Evolutionary conservation across 2,888 invertebrate species (phyloP), one percentile per base, ranked within the genome.

Genomic region (Dasypolia templi): DNA sequence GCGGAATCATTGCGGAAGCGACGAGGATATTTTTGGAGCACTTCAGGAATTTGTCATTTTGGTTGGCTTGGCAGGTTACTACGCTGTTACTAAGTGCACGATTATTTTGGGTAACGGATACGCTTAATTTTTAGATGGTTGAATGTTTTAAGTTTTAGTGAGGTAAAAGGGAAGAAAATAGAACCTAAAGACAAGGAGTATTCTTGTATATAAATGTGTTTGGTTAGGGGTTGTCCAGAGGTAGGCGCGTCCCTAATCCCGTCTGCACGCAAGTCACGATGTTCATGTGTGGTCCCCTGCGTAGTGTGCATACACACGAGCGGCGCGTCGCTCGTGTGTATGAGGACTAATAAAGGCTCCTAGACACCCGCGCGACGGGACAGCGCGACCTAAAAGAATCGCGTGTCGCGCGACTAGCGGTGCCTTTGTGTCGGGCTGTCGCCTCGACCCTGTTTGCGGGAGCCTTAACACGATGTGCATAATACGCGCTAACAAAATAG

Each of bases 11-110:
- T 83, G 69, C 75, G 81, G 67, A 75, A 35, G 26, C 46, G 56
- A 32, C 61, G 35, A n/a, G 32, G 72, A 63, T 86, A 82, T 85
- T 86, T 85, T 85, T 86, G 77, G 67, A 29, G 32, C 70, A 68
- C 70, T 77, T 55, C 46, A 35, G 61, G 77, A 81, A 69, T 74
- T 71, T 84, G 81, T 84, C 80, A 82, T 51, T 83, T 80, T 59
- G 67, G 17, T 44, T 39, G 53, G 49, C 67, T n/a, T n/a, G n/a
- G 49, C 67, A 29, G 78, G 26, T 49, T 63, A 46, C 19, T 74
- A 26, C n/a, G n/a, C 59, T 74, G 74, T 53, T n/a, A n/a, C n/a
- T n/a, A 69, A 69, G 39, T 58, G 44, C 19, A 32, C 39, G 58
- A 58, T 75, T 59, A 55, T 82, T 73, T 55, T 49, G 22, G 29